A percentile compares a stretch with the other conserved stretches of the same genome.
Conservation (phyloP, 1,140 invertebrate species). For the Zelostemma sp. region DNA sequence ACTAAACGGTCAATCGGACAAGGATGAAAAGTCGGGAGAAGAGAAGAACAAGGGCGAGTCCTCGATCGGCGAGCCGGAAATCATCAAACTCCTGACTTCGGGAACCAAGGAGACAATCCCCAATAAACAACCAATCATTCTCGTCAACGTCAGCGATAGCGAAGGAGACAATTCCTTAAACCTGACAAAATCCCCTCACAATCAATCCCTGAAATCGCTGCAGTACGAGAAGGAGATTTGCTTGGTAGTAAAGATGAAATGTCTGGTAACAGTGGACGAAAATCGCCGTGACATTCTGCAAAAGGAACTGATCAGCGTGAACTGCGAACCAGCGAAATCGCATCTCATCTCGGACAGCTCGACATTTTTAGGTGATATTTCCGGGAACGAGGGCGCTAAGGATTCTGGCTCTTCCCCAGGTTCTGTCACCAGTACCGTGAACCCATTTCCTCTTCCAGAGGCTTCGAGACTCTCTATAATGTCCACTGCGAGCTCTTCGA, state of each 20-base stretch:
- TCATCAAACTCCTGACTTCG: not conserved
- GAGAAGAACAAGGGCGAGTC: conserved; percentile 9
- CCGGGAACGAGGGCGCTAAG: conserved; percentile 56
- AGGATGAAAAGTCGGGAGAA: conserved; percentile 12
- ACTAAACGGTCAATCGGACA: conserved; percentile 27
- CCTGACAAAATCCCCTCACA: conserved; percentile 14
- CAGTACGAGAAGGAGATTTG: conserved; percentile 8
- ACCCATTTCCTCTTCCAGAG: conserved; percentile 42
- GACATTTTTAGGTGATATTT: conserved; percentile 61
- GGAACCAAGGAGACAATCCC: not conserved
- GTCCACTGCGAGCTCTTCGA: conserved; percentile 60
- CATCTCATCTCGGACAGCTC: conserved; percentile 47
- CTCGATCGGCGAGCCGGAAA: conserved; percentile 15
- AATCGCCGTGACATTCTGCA: conserved; percentile 53
- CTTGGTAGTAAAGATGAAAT: conserved; percentile 58
- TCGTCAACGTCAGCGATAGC: conserved; percentile 33
- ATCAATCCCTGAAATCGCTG: not conserved
- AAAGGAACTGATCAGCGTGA: conserved; percentile 54
- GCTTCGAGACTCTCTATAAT: conserved; percentile 51
- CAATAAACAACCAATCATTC: not conserved
- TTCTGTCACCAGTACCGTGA: conserved; percentile 58
- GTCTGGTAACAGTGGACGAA: conserved; percentile 57
- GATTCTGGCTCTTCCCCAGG: conserved; percentile 54
- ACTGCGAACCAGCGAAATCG: conserved; percentile 45
- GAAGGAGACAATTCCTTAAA: conserved; percentile 47